Base-by-base conservation (phyloP, 2,113 vertebrate species). In the Notarius lentiginosus region DNA sequence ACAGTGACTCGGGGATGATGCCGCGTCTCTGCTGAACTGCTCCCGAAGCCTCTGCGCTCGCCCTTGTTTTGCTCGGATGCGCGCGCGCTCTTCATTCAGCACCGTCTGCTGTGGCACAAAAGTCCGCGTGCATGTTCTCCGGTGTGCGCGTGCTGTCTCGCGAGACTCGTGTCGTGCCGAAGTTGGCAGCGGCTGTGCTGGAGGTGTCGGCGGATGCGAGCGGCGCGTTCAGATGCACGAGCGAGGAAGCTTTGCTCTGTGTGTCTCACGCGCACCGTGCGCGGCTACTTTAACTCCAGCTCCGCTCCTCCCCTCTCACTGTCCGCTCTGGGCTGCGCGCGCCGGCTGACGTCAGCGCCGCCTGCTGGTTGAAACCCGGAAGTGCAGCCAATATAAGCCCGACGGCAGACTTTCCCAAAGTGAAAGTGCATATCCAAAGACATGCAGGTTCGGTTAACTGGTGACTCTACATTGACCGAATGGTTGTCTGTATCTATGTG, bases 241-340 rank as follows among this genome's bases (percentile, higher is more conserved):
- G 91, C 56, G 79, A 91, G 91, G 88, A 89, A 89, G 93, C 93
- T 84, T 51, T 60, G 68, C 70, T 75, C 68, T 30, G 53, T 75
- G 55, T 90, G 91, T 90, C 90, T 73, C 88, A 89, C 92, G 90
- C 92, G 90, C 92, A 90, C 93, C 90, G 93, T 94, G 94, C 92
- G 91, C 92, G 91, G 94, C 91, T 94, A 95, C 94, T 96, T 94
- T 94, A 93, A 94, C 94, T 91, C 91, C 87, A 88, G 90, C 85
- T 89, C 91, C 70, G 94, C 94, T 94, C 95, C 95, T 93, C 95
- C 95, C 94, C 92, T 95, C 94, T 83, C 87, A 85, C 90, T 7
- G 87, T 79, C 68, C 89, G 83, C 81, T 85, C 65, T 53, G 60
- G 58, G 83, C 83, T 58, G 56, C 27, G 65, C 34, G 51, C 56